Evolutionary conservation across 64 coral and sea anemone genomes (phyloP), one percentile per base, ranked within the genome.

Genomic region (Acropora tenuis): DNA sequence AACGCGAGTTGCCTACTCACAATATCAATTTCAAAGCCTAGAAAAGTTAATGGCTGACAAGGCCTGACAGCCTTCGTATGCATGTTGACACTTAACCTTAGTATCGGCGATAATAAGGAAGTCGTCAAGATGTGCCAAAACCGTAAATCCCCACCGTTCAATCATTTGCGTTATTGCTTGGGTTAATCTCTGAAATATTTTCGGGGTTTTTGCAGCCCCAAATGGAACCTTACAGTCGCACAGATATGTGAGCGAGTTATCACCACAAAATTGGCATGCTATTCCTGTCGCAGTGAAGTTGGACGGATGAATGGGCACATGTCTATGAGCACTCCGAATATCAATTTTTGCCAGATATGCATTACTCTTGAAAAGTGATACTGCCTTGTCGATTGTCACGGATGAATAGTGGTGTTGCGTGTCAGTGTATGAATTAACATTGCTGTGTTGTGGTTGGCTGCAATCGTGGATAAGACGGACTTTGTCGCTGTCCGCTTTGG

Each of bases 1-100:
- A 95, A 61, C 41, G 7, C 13, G 19, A 89, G 30, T 41, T 48
- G 20, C 5, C 89, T 20, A 41, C 9, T 1, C 2, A 59, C 40
- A 9, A 76, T 91, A 30, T 95, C 85, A 48, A 89, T 49, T 76
- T 95, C 67, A 12, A 95, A 88, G 6, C 85, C 94, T 6, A 95
- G 59, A 42, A 82, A 95, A 10, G 88, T 90, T 11, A 94, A 43
- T 16, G 76, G 42, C 19, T 79, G 81, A 12, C 73, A 69, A 17
- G 88, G 93, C 16, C 0, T 2, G 41, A 90, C 77, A 16, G 74
- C 8, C 46, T 90, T 47, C 19, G 82, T 60, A 92, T 0, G 90
- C 90, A 5, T 6, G 18, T 43, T 47, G 18, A 74, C 90, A 92
- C 43, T 92, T 42, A 40, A 55, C 41, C 19, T 86, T 45, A 58